These are phyloP conservation scores for Macaria liturata DNA, from an alignment of 2,888 invertebrate species.

Conservation along the genomic window DNA sequence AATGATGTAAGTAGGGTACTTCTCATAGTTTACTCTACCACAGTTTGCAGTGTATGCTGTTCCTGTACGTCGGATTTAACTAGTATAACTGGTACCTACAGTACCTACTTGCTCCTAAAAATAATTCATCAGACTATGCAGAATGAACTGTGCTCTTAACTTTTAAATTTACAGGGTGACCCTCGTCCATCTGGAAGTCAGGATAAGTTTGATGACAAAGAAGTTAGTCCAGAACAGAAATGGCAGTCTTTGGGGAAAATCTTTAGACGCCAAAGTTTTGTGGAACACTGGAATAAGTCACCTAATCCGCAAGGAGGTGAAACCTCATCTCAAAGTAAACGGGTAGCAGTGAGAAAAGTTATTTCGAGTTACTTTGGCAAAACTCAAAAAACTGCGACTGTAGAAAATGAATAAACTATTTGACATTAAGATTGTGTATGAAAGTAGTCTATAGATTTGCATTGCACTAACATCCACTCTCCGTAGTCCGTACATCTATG, in stretches of 20 bases:
- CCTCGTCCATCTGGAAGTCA: slow-evolving; percentile 58
- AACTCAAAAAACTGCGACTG: slow-evolving; percentile 52
- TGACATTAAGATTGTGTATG: background rate
- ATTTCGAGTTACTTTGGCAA: slow-evolving; percentile 74
- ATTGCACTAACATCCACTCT: too few relatives aligned
- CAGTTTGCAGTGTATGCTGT: too few relatives aligned
- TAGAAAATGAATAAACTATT: slow-evolving; percentile 45
- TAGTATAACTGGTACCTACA: background rate
- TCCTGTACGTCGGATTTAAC: background rate
- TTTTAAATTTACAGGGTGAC: slow-evolving; percentile 60
- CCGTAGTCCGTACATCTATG: too few relatives aligned
- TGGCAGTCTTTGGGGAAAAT: slow-evolving; percentile 79
- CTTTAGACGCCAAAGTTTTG: slow-evolving; percentile 73
- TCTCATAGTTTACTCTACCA: too few relatives aligned
- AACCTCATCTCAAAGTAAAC: slow-evolving; percentile 62
- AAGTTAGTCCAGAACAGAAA: slow-evolving; percentile 69
- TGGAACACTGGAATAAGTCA: slow-evolving; percentile 64
- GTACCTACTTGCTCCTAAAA: too few relatives aligned
- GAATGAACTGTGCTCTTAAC: too few relatives aligned
- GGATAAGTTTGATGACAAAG: slow-evolving; percentile 65
- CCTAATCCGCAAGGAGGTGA: slow-evolving; percentile 57
- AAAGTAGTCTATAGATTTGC: too few relatives aligned
- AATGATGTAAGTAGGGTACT: slow-evolving; percentile 62
- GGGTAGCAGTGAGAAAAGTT: slow-evolving; percentile 68
- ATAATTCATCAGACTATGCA: too few relatives aligned